A percentile compares a stretch with the other conserved stretches of the same genome.
phyloP scores from a whole-genome alignment of 2,888 invertebrate species.

The Yponomeuta malinellus region DNA sequence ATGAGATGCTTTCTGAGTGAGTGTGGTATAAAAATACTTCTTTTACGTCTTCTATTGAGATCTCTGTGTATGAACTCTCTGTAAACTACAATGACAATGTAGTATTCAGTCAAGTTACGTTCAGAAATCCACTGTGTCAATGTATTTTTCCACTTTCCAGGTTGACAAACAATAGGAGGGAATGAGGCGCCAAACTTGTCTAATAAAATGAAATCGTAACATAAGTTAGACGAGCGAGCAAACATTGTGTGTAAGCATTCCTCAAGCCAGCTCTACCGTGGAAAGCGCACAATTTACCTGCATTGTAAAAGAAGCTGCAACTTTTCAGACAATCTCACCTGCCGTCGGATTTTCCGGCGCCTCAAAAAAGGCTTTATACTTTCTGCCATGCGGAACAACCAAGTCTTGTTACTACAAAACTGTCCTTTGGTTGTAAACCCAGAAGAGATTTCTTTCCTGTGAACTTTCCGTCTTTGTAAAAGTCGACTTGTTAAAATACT shows the following conservation, averaged over 20 bases:
- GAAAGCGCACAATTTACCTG: slow-evolving; percentile 5
- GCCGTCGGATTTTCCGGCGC: slow-evolving; percentile 29
- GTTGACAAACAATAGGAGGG: neutral
- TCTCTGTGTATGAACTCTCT: neutral
- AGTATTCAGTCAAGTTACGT: neutral
- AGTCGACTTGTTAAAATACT: neutral
- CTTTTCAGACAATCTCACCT: slow-evolving; percentile 22
- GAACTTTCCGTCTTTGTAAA: neutral
- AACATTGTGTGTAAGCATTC: neutral
- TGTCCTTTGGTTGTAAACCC: neutral
- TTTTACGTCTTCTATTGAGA: neutral
- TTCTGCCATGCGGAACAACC: slow-evolving; percentile 27
- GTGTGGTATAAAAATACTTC: no score
- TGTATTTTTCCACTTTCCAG: no score
- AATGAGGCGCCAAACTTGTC: neutral
- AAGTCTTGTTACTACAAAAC: slow-evolving; percentile 31
- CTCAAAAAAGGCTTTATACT: slow-evolving; percentile 25
- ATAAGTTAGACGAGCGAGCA: neutral
- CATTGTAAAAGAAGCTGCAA: slow-evolving; percentile 22
- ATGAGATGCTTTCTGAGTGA: no score
- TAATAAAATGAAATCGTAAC: neutral
- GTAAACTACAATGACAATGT: neutral
- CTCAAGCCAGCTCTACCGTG: neutral
- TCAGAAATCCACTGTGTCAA: neutral
- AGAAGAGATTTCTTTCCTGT: slow-evolving; percentile 22